These are phyloP conservation scores for Xestobium rufovillosum DNA, from an alignment of 2,888 invertebrate genomes.

Conservation along the genomic window DNA sequence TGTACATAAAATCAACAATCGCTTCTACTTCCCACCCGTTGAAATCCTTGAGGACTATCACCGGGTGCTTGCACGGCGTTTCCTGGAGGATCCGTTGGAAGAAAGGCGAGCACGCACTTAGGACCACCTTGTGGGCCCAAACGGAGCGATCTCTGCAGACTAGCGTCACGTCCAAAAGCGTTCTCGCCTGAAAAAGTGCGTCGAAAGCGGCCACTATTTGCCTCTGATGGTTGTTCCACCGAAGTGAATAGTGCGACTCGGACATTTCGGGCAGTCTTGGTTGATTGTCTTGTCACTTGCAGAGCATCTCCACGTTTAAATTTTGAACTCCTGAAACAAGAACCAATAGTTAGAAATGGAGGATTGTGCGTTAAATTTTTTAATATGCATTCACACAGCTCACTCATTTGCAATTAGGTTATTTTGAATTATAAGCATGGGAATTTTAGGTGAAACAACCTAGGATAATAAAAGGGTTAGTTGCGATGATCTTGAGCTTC, in stretches of 20 bases:
- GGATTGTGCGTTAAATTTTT: too few species aligned
- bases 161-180: constrained; percentile 82
- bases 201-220: constrained; percentile 85
- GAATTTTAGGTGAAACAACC: too few species aligned
- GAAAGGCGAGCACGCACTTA: constrained; percentile 83
- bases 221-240: constrained; percentile 91
- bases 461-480: too few species aligned
- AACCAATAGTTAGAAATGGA: constrained; percentile 10
- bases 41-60: constrained; percentile 86
- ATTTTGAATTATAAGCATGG: too few species aligned
- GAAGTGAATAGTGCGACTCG: constrained; percentile 81
- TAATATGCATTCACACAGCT: too few species aligned
- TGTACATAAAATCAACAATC: constrained; percentile 90
- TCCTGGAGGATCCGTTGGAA: constrained; percentile 84
- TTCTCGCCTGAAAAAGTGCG: constrained; percentile 77
- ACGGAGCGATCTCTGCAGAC: constrained; percentile 81
- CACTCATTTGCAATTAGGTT: too few species aligned
- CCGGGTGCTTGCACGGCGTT: constrained; percentile 89
- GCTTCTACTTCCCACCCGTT: constrained; percentile 83
- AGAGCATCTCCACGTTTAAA: constrained; percentile 32
- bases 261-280: constrained; percentile 30
- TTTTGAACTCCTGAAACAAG: constrained; percentile 37
- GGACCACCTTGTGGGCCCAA: constrained; percentile 84
- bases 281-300: constrained; percentile 29
- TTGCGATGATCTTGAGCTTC: too few species aligned